Conservation (phyloP, 2,797 vertebrate genomes). For the Poliocrania exsul region DNA sequence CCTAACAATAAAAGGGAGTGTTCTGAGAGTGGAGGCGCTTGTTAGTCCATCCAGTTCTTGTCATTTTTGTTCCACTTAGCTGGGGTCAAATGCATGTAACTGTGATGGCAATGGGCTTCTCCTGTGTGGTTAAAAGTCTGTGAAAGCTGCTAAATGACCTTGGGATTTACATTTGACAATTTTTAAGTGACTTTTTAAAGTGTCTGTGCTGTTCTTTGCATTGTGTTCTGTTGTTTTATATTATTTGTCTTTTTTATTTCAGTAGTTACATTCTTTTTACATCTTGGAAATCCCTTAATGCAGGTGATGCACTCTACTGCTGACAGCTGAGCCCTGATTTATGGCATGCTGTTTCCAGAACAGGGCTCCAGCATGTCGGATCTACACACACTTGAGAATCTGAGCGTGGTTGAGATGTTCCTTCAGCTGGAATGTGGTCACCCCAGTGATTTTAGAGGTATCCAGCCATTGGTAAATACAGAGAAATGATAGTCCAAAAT, state of each 20-base stretch:
- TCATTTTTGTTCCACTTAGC: not conserved
- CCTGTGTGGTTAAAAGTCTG: not conserved
- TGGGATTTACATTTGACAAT: constrained; percentile 49
- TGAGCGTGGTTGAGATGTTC: not conserved
- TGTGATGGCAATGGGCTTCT: not conserved
- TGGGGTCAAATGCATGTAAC: not conserved
- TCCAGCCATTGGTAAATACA: not conserved
- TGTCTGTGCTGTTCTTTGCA: not conserved
- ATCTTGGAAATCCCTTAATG: constrained; percentile 53
- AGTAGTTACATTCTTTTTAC: constrained; percentile 39
- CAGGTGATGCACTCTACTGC: constrained; percentile 19
- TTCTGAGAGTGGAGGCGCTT: not conserved
- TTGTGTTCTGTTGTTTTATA: not conserved
- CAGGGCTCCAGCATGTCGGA: constrained; percentile 44
- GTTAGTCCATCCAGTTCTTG: not conserved
- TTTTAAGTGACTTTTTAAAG: not conserved
- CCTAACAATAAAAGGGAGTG: not conserved
- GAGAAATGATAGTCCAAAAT: not conserved
- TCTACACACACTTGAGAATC: constrained; percentile 16
- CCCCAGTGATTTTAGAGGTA: constrained; percentile 23
- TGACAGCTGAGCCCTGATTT: constrained; percentile 34
- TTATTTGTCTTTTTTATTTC: constrained; percentile 25
- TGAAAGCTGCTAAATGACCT: constrained; percentile 65
- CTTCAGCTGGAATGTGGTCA: not conserved
- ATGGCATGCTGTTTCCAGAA: constrained; percentile 29